Evolutionary conservation across 2,888 invertebrate genomes (phyloP).

Genomic region (Philereme vetulata): DNA sequence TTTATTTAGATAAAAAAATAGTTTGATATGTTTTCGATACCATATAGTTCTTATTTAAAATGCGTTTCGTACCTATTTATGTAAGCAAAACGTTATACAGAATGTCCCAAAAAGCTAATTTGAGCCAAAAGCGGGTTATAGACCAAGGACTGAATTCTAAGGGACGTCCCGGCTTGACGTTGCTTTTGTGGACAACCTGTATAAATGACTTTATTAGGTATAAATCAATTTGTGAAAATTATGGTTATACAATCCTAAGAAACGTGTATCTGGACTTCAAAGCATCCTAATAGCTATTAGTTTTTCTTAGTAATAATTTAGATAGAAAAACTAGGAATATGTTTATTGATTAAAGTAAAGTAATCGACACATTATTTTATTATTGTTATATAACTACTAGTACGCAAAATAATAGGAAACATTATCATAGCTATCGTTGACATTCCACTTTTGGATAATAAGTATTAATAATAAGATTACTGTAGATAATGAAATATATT

Average conservation of each 20-base stretch:
- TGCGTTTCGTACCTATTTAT: no score
- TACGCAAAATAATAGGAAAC: background rate
- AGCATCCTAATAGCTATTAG: slow-evolving; percentile 1
- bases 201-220: no score
- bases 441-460: slow-evolving; percentile 41
- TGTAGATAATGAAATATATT: slow-evolving; percentile 46
- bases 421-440: slow-evolving; percentile 45
- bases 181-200: no score
- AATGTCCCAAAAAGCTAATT: no score
- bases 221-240: background rate
- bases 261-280: background rate
- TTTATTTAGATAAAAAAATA: background rate
- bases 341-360: background rate
- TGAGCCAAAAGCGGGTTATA: no score
- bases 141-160: no score
- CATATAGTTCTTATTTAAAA: no score
- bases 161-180: no score
- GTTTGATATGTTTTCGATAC: background rate
- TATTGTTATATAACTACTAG: background rate
- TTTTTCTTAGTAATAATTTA: slow-evolving; percentile 1
- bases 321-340: background rate
- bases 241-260: background rate
- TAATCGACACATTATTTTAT: background rate
- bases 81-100: no score
- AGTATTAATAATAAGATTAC: slow-evolving; percentile 36